These are phyloP conservation scores for Hermaeophaga mercurialis DNA, from an alignment of 2,888 invertebrate genomes.

Conservation along the genomic window DNA sequence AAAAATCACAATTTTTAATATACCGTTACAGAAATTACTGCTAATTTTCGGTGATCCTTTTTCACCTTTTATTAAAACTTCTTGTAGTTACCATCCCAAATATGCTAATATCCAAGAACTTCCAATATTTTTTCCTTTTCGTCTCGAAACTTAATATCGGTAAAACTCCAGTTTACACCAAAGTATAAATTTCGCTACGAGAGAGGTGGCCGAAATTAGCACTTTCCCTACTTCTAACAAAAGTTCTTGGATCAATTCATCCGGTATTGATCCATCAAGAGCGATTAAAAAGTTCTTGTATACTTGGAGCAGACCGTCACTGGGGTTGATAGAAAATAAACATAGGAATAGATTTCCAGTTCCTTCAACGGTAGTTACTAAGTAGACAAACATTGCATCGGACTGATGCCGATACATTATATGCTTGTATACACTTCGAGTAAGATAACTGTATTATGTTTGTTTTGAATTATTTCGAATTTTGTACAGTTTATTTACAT, in stretches of 20 bases:
- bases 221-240: not conserved
- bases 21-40: too few species aligned
- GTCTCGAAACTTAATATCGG: too few species aligned
- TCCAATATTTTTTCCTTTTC: too few species aligned
- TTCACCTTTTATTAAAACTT: too few species aligned
- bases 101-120: too few species aligned
- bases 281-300: slow-evolving; percentile 2
- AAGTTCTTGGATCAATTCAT: not conserved
- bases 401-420: not conserved
- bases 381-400: slow-evolving; percentile 1
- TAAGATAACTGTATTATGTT: not conserved
- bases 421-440: not conserved
- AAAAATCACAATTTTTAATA: too few species aligned
- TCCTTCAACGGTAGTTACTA: not conserved
- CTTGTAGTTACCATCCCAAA: too few species aligned
- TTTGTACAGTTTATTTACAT: too few species aligned
- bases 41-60: too few species aligned
- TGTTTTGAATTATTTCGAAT: not conserved
- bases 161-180: too few species aligned
- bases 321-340: slow-evolving; percentile 11
- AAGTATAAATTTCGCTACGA: not conserved
- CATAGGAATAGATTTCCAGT: slow-evolving; percentile 1
- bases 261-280: not conserved
- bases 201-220: not conserved
- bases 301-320: not conserved